Evolutionary conservation across 2,888 invertebrate species (phyloP), one percentile per base, ranked within the genome.

Genomic region (Tiliacea aurago): DNA sequence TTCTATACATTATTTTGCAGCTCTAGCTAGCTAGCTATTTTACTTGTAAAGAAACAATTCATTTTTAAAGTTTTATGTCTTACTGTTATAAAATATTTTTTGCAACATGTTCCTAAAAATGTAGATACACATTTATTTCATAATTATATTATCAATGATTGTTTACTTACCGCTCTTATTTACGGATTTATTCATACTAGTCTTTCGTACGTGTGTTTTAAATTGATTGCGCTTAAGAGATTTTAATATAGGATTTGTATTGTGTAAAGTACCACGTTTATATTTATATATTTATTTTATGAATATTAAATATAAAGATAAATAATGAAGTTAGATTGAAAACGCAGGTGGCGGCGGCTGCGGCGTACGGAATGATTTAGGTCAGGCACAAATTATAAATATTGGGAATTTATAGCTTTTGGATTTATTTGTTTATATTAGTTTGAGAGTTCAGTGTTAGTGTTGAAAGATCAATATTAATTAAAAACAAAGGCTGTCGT

Each of bases 401-500:
- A 77, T 81, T 65, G 63, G 68, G 45, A 76, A 73, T 76, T 81
- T 81, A 69, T 69, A 81, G 76, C 71, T 83, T 79, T 82, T 80
- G 58, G 64, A 78, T 80, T 83, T 64, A 43, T 86, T 41, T 71
- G 82, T 88, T 79, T 72, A 62, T 49, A 61, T 79, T 89, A 88
- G 82, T 82, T 88, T 82, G 85, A 90, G 86, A 90, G 84, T 81
- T 89, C 85, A 78, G 87, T 92, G 88, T 91, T 89, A 89, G 89
- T 83, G 65, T 83, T 83, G 78, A 85, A 86, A 81, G 83, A 83
- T 84, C 86, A 80, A 88, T 87, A 87, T 87, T 86, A 87, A 86
- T 90, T 89, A 87, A 89, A 89, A 91, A 91, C 88, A 89, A 92
- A 93, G 93, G 93, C 93, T 93, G 93, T 90, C 88, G 88, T 89